Conservation (phyloP, 1,140 invertebrate species). For the Lepidurus packardi region DNA sequence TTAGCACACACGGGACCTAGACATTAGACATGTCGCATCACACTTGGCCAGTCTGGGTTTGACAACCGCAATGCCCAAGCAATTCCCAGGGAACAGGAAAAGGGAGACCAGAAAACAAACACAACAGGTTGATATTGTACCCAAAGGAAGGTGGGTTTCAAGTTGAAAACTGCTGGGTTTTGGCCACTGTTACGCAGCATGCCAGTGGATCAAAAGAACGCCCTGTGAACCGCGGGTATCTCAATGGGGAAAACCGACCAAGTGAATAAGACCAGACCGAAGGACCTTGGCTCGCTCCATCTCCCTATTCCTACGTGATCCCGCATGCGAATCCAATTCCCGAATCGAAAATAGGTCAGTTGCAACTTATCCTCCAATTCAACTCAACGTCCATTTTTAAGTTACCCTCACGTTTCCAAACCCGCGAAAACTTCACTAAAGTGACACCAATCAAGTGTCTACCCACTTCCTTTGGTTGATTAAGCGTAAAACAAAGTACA, state of each 20-base stretch:
- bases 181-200: neutral
- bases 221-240: neutral
- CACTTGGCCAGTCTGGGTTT: constrained; percentile 3
- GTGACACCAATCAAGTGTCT: no score
- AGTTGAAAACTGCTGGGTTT: neutral
- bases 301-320: neutral
- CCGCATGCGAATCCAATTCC: neutral
- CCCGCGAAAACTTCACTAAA: no score
- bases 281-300: neutral
- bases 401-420: neutral
- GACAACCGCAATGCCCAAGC: neutral
- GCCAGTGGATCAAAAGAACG: neutral
- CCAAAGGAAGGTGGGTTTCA: neutral
- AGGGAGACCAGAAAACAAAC: neutral
- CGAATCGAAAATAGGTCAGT: neutral
- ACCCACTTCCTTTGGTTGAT: no score
- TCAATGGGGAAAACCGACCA: neutral
- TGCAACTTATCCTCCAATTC: neutral
- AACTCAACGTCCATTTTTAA: neutral
- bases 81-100: neutral
- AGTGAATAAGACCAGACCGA: neutral
- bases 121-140: neutral
- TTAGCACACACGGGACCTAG: neutral
- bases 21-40: no score
- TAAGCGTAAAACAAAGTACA: no score